Percentiles rank a stretch among this genome's conserved stretches.
These are phyloP conservation scores for Tragelaphus strepsiceros DNA, from an alignment of 2,113 vertebrate genomes.

Conservation along the genomic window DNA sequence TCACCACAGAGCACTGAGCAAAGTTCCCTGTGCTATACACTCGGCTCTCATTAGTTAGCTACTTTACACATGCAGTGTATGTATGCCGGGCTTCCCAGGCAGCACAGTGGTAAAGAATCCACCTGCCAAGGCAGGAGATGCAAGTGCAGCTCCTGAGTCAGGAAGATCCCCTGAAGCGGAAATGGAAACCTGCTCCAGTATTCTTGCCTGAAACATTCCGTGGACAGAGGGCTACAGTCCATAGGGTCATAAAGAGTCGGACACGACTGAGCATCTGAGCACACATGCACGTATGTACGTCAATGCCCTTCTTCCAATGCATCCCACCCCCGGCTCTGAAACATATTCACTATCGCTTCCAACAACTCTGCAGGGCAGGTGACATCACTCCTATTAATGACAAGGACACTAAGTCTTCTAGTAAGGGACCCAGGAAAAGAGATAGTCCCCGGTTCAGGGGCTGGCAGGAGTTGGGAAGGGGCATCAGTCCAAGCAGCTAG, in stretches of 20 bases:
- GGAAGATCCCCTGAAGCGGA: background rate
- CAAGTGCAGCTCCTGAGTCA: background rate
- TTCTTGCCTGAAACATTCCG: background rate
- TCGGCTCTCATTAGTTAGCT: background rate
- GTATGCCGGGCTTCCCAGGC: background rate
- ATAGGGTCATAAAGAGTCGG: background rate
- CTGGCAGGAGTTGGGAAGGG: background rate
- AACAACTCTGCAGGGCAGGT: background rate
- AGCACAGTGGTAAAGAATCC: background rate
- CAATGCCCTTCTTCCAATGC: background rate
- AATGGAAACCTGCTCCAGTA: background rate
- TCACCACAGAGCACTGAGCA: background rate
- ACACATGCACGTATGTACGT: rapidly evolving
- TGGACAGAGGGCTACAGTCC: background rate
- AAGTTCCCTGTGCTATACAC: background rate
- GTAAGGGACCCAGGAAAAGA: background rate
- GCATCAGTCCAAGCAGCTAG: background rate
- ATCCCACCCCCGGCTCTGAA: background rate
- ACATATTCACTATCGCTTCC: background rate
- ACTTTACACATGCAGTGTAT: background rate
- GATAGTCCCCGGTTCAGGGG: background rate
- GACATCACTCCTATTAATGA: background rate
- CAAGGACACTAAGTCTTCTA: background rate
- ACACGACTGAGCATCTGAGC: background rate
- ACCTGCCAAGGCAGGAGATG: background rate